Percentiles rank a stretch among this genome's conserved stretches.
phyloP scores from a whole-genome alignment of 2,888 invertebrate genomes.

The Lithophane socia region DNA sequence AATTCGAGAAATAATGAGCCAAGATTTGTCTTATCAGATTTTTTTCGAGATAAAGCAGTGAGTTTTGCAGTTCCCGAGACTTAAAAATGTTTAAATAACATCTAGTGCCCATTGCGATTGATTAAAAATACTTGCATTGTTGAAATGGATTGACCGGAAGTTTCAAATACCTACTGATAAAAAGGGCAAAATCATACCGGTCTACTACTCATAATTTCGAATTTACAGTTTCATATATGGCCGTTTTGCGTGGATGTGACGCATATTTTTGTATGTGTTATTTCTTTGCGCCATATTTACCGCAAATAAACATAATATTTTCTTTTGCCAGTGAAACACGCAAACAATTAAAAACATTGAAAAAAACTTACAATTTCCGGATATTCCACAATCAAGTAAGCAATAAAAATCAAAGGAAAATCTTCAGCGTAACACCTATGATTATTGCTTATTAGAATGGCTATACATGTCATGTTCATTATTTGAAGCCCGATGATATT shows the following conservation, averaged over 20 bases:
- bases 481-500: constrained; percentile 62
- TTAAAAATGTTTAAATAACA: not conserved
- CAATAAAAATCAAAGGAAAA: constrained; percentile 74
- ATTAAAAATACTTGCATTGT: not conserved
- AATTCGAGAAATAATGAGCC: not conserved
- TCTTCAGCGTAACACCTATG: constrained; percentile 71
- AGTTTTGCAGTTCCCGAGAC: not conserved
- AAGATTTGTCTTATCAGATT: not conserved
- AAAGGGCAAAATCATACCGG: not conserved
- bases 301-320: too few species aligned
- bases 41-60: too few species aligned
- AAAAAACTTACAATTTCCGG: constrained; percentile 76
- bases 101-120: not conserved
- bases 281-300: too few species aligned
- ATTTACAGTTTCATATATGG: not conserved
- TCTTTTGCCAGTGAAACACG: not conserved
- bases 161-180: constrained; percentile 7
- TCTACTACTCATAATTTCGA: too few species aligned
- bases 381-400: constrained; percentile 73
- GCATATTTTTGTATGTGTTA: too few species aligned
- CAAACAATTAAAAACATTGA: not conserved
- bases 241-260: too few species aligned
- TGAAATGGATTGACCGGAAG: not conserved
- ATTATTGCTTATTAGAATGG: constrained; percentile 65
- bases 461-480: constrained; percentile 55